Conservation (phyloP, 2,113 vertebrate species). For the Daubentonia madagascariensis region DNA sequence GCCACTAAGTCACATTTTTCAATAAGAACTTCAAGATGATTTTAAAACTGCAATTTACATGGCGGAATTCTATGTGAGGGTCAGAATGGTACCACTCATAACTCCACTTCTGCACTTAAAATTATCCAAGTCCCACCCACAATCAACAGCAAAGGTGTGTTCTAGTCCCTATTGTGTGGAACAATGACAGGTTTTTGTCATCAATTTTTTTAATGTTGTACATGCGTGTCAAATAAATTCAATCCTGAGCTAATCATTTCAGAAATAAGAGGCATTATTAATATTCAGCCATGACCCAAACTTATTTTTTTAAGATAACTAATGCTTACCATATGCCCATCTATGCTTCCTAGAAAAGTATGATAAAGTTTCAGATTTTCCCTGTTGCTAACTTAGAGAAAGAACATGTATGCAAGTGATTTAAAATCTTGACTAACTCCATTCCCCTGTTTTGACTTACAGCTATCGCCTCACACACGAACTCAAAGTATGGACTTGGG, state of each 20-base stretch:
- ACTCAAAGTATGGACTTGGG: conserved; percentile 53
- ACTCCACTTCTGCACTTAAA: not conserved
- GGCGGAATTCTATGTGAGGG: not conserved
- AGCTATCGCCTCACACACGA: not conserved
- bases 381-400: conserved; percentile 55
- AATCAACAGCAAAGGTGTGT: not conserved
- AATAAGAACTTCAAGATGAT: not conserved
- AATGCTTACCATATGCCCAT: conserved; percentile 64
- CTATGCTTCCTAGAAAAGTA: conserved; percentile 61
- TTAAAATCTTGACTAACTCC: conserved; percentile 59
- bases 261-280: conserved; percentile 42
- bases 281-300: conserved; percentile 29
- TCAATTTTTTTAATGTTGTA: not conserved
- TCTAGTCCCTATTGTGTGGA: not conserved
- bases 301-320: conserved; percentile 4
- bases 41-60: not conserved
- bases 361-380: conserved; percentile 65
- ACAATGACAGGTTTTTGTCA: not conserved
- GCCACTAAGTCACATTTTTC: not conserved
- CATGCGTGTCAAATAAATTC: not conserved
- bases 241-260: conserved; percentile 27
- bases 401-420: conserved; percentile 31
- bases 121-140: not conserved
- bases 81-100: not conserved
- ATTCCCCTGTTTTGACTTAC: conserved; percentile 59